phyloP scores from a whole-genome alignment of 2,797 vertebrate genomes.

The Eurystomus glaucurus region DNA sequence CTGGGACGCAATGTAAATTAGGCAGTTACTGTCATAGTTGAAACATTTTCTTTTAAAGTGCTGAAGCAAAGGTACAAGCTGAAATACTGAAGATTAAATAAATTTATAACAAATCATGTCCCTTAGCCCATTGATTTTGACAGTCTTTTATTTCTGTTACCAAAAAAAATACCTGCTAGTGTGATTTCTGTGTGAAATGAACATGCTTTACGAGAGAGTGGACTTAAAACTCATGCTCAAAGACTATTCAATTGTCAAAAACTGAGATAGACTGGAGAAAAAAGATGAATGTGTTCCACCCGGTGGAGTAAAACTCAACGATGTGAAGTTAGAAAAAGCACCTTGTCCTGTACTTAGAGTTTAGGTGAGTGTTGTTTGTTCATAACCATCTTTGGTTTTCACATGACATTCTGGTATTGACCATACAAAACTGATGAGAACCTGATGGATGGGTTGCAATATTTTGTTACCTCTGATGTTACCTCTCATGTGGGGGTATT shows the following conservation, averaged over 20 bases:
- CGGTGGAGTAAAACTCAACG: constrained; percentile 51
- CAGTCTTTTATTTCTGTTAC: constrained; percentile 71
- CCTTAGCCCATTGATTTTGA: constrained; percentile 77
- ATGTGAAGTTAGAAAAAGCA: constrained; percentile 69
- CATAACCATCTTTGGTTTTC: constrained; percentile 37
- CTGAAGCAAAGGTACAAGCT: constrained; percentile 80
- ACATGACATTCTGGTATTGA: constrained; percentile 28
- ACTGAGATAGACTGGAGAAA: background rate
- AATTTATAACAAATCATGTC: constrained; percentile 79
- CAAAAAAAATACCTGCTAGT: background rate
- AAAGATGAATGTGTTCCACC: constrained; percentile 5
- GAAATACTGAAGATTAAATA: constrained; percentile 80
- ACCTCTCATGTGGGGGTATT: constrained; percentile 24
- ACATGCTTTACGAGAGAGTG: constrained; percentile 28
- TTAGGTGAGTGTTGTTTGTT: constrained; percentile 69
- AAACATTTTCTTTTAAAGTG: constrained; percentile 80
- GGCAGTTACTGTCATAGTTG: constrained; percentile 74
- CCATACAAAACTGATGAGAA: constrained; percentile 19
- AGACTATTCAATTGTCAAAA: constrained; percentile 52
- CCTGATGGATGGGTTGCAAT: constrained; percentile 48
- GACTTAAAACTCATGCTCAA: constrained; percentile 43
- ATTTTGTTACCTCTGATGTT: constrained; percentile 33
- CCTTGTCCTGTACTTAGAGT: constrained; percentile 72
- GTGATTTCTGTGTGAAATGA: constrained; percentile 50
- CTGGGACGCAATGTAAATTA: constrained; percentile 75